phyloP scores from a whole-genome alignment of 2,797 vertebrate species.

The Cichlasoma orientale region DNA sequence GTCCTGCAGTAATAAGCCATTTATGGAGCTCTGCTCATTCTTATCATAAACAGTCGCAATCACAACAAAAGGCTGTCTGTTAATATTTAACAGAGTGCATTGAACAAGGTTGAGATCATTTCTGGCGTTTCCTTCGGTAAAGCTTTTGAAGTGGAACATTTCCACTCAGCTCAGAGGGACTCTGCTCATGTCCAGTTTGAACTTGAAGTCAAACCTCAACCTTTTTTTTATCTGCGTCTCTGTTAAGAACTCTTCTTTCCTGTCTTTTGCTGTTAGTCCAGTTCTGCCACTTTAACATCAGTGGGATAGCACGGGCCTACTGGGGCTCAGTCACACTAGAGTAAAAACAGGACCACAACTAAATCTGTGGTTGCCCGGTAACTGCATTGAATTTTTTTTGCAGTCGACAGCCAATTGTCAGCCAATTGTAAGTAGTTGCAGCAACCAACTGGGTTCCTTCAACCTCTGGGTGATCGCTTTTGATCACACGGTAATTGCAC shows the following conservation, averaged over 20 bases:
- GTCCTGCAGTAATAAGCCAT: constrained; percentile 51
- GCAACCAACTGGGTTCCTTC: too few species aligned
- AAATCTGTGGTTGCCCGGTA: neutral
- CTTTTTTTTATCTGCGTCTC: neutral
- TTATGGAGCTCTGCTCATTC: constrained; percentile 4
- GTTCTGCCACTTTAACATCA: neutral
- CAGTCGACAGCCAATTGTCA: too few species aligned
- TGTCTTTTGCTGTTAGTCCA: neutral
- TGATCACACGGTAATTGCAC: too few species aligned
- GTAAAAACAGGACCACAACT: neutral
- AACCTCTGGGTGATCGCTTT: too few species aligned
- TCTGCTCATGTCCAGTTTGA: neutral
- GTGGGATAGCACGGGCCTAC: neutral
- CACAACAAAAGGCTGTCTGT: neutral
- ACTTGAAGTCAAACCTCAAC: neutral
- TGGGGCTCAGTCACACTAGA: neutral
- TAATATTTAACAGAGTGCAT: constrained; percentile 5
- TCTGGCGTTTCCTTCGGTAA: neutral
- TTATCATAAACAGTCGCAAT: constrained; percentile 6
- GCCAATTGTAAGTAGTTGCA: too few species aligned
- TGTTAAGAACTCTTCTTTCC: neutral
- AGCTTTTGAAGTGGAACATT: neutral
- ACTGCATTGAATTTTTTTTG: neutral
- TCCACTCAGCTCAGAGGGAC: neutral
- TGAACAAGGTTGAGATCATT: neutral